A percentile compares a stretch with the other conserved stretches of the same genome.
Evolutionary conservation across 1,140 invertebrate genomes (phyloP).

Genomic region (Parapsyche elsis): DNA sequence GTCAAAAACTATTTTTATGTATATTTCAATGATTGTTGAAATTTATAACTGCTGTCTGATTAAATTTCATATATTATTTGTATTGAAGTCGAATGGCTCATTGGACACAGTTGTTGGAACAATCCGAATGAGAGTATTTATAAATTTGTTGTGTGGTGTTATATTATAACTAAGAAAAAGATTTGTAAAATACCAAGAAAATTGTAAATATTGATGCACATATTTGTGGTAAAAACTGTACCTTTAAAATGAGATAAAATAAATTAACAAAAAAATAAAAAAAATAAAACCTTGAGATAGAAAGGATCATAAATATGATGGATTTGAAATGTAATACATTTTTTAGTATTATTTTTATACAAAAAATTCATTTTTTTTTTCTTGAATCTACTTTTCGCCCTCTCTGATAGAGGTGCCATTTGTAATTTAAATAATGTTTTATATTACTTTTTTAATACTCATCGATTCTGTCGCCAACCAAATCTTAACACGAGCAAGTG

Average conservation of each 20-base stretch:
- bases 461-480: slow-evolving; percentile 53
- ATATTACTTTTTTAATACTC: slow-evolving; percentile 54
- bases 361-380: slow-evolving; percentile 42
- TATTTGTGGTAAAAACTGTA: slow-evolving; percentile 56
- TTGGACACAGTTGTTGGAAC: slow-evolving; percentile 15
- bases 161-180: slow-evolving; percentile 48
- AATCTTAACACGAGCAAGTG: slow-evolving; percentile 54
- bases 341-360: slow-evolving; percentile 55
- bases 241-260: slow-evolving; percentile 49
- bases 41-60: slow-evolving; percentile 14
- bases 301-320: slow-evolving; percentile 30
- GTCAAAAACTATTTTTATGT: slow-evolving; percentile 45
- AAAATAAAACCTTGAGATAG: not conserved
- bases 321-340: slow-evolving; percentile 53
- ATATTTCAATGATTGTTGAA: slow-evolving; percentile 9
- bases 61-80: slow-evolving; percentile 12
- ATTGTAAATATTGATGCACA: slow-evolving; percentile 55
- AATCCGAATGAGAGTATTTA: slow-evolving; percentile 6
- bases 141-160: slow-evolving; percentile 46
- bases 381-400: slow-evolving; percentile 23
- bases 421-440: slow-evolving; percentile 23
- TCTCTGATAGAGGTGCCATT: slow-evolving; percentile 24
- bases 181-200: slow-evolving; percentile 53
- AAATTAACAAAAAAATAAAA: not conserved
- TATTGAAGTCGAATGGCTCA: not conserved